Base-by-base conservation (phyloP, 2,797 vertebrate genomes). In the Dipus sagitta region DNA sequence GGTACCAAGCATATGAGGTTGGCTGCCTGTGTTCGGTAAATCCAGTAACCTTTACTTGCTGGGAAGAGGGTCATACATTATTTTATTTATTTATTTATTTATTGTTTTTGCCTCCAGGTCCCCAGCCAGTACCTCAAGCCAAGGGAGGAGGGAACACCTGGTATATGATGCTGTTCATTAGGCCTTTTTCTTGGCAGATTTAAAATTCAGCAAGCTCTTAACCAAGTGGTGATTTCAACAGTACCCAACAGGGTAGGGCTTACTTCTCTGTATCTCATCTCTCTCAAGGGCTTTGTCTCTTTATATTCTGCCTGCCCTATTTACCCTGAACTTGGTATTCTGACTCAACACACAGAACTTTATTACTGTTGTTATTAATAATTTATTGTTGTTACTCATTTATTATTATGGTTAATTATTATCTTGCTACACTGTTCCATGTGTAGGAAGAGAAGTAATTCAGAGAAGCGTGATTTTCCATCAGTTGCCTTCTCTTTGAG, bases 141-240 rank as follows among this genome's bases (percentile, higher is more conserved):
- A 18, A 26, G 26, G 14, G 14, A 7, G 30, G n/a, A 86, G 28
- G 42, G 79, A 86, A 65, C 30, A 12, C 9, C 7, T 67, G 4
- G 24, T 54, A 28, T 76, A 11, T 54, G 30, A 54, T 21, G 13
- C 26, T 86, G 14, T 26, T 6, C 21, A 0, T 20, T 52, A 8
- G 11, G 42, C 1, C 21, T 85, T 3, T 75, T 85, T 91, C 28
- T 87, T 65, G 76, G 14, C 42, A 76, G 17, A 7, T 76, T 78
- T 85, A 71, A 94, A 85, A 85, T 67, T 74, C 87, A 88, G 9
- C 28, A 64, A 71, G 34, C 42, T 32, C 34, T 47, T 93, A 47
- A 84, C 64, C 67, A 83, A 88, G 5, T 20, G 2, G 18, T 32
- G 65, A 32, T 10, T 70, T 12, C 47, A 47, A 42, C 5, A 42